Conservation (phyloP, 1,140 invertebrate genomes). For the Drosophila athabasca region DNA sequence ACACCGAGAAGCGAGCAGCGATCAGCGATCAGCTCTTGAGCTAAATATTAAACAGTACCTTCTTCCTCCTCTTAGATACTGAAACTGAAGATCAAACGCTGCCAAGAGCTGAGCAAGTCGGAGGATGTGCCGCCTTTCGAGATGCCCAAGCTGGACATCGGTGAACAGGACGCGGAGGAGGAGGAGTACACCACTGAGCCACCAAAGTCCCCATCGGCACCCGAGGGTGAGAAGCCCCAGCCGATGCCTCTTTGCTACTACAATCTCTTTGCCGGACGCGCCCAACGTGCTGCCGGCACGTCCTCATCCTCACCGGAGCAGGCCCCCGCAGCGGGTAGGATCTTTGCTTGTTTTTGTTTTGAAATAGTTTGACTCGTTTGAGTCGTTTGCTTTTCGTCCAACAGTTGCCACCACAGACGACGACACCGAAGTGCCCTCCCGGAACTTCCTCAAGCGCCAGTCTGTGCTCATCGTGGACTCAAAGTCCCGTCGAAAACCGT, state of each 20-base stretch:
- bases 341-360: not conserved
- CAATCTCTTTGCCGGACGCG: slow-evolving; percentile 77
- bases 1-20: not conserved
- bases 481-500: slow-evolving; percentile 90
- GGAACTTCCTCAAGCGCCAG: slow-evolving; percentile 91
- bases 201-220: slow-evolving; percentile 62
- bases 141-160: slow-evolving; percentile 67
- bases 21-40: not conserved
- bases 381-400: slow-evolving; percentile 3
- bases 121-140: slow-evolving; percentile 63
- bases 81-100: slow-evolving; percentile 75
- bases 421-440: slow-evolving; percentile 92
- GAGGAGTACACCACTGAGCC: slow-evolving; percentile 47
- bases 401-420: slow-evolving; percentile 87
- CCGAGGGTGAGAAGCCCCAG: slow-evolving; percentile 77
- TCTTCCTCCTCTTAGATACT: slow-evolving; percentile 52
- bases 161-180: slow-evolving; percentile 66
- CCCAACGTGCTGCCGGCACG: slow-evolving; percentile 71
- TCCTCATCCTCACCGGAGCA: slow-evolving; percentile 81
- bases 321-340: slow-evolving; percentile 73
- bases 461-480: slow-evolving; percentile 93
- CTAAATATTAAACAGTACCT: not conserved
- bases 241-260: slow-evolving; percentile 83
- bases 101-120: slow-evolving; percentile 70
- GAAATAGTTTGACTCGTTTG: slow-evolving; percentile 8